Evolutionary conservation across 1,140 invertebrate species (phyloP), one percentile per base, ranked within the genome.

Genomic region (Dreissena polymorpha): DNA sequence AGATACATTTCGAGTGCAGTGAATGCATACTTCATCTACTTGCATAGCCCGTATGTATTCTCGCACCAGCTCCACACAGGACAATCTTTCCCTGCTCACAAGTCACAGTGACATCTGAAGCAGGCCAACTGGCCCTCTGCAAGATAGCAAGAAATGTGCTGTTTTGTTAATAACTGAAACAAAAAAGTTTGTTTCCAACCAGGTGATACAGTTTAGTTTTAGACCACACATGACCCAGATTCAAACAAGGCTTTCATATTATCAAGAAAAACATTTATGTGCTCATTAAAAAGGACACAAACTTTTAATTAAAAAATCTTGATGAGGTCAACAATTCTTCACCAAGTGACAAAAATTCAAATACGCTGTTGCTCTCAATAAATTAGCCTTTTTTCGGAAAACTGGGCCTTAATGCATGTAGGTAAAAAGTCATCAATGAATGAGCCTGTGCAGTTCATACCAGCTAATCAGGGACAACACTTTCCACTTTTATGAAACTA

Each of bases 41-140:
- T 95, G 95, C 69, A 93, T 93, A 39, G 94, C 89, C 67, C 94
- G 94, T 64, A 97, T 92, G 91, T 96, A 96, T 86, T 95, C 95
- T 85, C 94, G 94, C 21, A 96, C 93, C 77, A 96, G 90, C 53
- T 94, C 93, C 87, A 95, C 93, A 84, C 93, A 88, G n/a, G 94
- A 94, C 63, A 94, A 89, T 0, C 94, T 94, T 39, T 91, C 91
- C 25, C 88, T 85, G 79, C 90, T 91, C 10, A 91, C 76, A 6
- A 91, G 87, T 50, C 92, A 92, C 16, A 91, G 80, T 64, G 91
- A 85, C 51, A 92, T 85, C 69, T 89, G 83, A 53, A 93, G 64
- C 51, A 92, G 64, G 64, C 85, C 88, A n/a, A 90, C 84, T n/a
- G 92, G 92, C 51, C 92, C 92, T 72, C 92, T 92, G 86, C 53